Evolutionary conservation across 2,113 vertebrate species (phyloP).

Genomic region (Limanda limanda): DNA sequence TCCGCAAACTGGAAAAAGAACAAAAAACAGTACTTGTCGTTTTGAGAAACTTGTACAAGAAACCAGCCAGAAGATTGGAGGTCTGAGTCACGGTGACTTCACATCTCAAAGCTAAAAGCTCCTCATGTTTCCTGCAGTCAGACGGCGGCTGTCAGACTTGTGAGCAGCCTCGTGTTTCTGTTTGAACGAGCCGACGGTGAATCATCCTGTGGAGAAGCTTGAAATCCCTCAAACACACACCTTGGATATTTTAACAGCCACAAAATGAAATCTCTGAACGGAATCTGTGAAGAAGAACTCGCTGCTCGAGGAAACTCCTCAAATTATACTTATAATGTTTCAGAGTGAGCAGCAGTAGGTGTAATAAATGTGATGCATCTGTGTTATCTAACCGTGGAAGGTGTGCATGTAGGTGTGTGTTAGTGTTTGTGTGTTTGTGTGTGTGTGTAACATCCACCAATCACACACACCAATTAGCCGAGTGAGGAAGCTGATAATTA

Average conservation of each 20-base stretch:
- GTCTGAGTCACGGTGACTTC: no score
- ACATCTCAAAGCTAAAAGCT: background rate
- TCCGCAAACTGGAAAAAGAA: no score
- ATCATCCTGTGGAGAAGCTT: no score
- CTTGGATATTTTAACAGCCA: constrained; percentile 14
- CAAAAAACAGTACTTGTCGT: no score
- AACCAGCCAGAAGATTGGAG: no score
- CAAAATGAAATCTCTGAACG: background rate
- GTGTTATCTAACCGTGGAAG: constrained; percentile 39
- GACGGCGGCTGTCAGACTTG: background rate
- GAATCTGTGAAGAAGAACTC: no score
- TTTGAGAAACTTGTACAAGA: background rate
- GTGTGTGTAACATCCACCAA: background rate
- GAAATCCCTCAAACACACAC: no score
- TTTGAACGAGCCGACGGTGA: background rate
- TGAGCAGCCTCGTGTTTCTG: background rate
- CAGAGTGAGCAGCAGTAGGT: background rate
- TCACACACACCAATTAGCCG: constrained; percentile 27
- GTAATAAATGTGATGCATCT: background rate
- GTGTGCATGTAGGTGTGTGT: constrained; percentile 8
- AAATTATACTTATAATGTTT: background rate
- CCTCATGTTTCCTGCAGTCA: background rate
- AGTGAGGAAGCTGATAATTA: constrained; percentile 39
- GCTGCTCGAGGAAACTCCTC: background rate
- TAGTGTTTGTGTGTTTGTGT: constrained; percentile 14